phyloP scores from a whole-genome alignment of 1,140 invertebrate species.

The Choristoneura fumiferana region DNA sequence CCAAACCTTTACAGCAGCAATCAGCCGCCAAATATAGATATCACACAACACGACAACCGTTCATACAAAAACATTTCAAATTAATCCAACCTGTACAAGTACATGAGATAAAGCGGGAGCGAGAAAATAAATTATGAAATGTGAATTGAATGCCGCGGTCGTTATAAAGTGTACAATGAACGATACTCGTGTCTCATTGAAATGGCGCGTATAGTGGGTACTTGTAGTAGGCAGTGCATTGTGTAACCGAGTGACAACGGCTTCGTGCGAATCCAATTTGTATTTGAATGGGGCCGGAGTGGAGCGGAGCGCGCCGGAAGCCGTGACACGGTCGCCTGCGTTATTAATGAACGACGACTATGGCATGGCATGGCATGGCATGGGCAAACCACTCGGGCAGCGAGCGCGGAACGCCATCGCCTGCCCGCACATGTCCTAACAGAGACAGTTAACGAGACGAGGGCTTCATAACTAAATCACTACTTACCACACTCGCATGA shows the following conservation, averaged over 20 bases:
- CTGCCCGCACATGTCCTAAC: constrained; percentile 14
- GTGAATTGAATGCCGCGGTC: neutral
- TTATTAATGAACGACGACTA: constrained; percentile 71
- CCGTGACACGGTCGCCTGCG: constrained; percentile 59
- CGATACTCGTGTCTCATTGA: constrained; percentile 21
- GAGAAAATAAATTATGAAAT: neutral
- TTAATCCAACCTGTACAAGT: neutral
- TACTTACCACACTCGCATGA: too few relatives aligned
- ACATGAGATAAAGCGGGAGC: neutral
- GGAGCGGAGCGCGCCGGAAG: constrained; percentile 62
- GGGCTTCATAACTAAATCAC: neutral
- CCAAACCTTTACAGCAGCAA: neutral
- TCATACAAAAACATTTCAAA: neutral
- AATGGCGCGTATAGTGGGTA: constrained; percentile 18
- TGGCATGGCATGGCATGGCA: constrained; percentile 29
- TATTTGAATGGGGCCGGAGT: constrained; percentile 57
- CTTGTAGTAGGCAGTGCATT: constrained; percentile 29
- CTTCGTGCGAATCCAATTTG: constrained; percentile 57
- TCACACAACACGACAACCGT: neutral
- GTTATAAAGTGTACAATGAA: constrained; percentile 20
- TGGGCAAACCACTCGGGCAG: too few relatives aligned
- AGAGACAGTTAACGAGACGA: neutral
- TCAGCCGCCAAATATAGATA: constrained; percentile 1
- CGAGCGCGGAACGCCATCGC: too few relatives aligned
- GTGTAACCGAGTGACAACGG: constrained; percentile 31